A percentile compares a stretch with the other conserved stretches of the same genome.
Evolutionary conservation across 2,113 vertebrate species (phyloP).

Genomic region (Lampris megalopsis): DNA sequence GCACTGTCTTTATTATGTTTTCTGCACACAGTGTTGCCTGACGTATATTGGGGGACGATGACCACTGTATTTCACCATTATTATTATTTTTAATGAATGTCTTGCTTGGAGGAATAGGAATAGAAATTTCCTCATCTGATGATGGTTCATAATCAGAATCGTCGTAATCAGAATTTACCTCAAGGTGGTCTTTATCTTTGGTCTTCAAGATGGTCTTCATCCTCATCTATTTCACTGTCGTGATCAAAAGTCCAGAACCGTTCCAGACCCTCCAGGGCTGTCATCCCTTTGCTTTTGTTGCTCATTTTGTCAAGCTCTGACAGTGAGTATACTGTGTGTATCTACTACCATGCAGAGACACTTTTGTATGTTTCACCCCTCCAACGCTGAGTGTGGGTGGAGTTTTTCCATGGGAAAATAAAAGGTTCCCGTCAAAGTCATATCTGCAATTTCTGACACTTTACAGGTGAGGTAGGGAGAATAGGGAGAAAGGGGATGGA

Average conservation of each 20-base stretch:
- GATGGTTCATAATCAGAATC: not conserved
- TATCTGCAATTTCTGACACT: not conserved
- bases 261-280: too few species aligned
- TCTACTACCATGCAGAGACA: not conserved
- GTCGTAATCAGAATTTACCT: not conserved
- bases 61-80: constrained; percentile 1
- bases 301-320: not conserved
- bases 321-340: not conserved
- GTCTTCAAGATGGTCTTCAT: not conserved
- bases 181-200: not conserved
- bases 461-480: too few species aligned
- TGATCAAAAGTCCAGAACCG: too few species aligned
- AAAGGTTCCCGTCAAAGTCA: not conserved
- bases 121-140: not conserved
- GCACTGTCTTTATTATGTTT: too few species aligned
- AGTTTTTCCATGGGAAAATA: not conserved
- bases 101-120: not conserved
- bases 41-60: not conserved
- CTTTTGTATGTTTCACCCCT: too few species aligned
- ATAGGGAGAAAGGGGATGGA: too few species aligned
- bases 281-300: not conserved
- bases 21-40: not conserved
- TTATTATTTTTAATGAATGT: not conserved
- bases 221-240: not conserved
- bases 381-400: too few species aligned